Base-by-base conservation (phyloP, 2,888 invertebrate genomes). In the Cepaea hortensis region DNA sequence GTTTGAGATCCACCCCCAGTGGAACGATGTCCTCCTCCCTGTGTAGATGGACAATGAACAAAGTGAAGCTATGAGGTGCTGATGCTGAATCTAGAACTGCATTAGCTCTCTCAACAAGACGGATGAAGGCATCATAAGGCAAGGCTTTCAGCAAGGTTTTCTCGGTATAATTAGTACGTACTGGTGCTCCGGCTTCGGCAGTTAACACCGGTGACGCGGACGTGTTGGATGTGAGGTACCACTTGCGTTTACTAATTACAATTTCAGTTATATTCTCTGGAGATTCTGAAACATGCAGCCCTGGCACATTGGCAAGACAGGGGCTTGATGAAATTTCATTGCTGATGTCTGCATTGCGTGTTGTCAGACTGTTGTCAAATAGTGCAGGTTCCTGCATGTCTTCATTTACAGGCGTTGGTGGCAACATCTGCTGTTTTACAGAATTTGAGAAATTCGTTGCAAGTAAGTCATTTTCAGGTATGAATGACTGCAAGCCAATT, bases 241-340 rank as follows among this genome's bases (percentile, higher is more conserved):
- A 88, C 55, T 77, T 84, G 11, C 88, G 83, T 20, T 84, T 87
- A 76, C 86, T 88, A 13, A n/a, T 76, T 1, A 84, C 68, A 23
- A 11, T 79, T 61, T 55, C 23, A 48, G 15, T 23, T 79, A 13
- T 9, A 6, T 76, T 79, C 7, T 79, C 61, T 3, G 2, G 61
- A 23, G 77, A 6, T 79, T 23, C 11, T 23, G 61, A 61, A 23
- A 61, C 6, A 9, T 0, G 13, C 23, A 3, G n/a, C 23, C 11
- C 11, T 61, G 55, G n/a, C 5, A 76, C 15, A 61, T 13, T 61
- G 7, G 7, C 46, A 61, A 3, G n/a, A 11, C 23, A 3, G 6
- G 20, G 7, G 55, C 0, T n/a, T 79, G 55, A 11, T 61, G 7
- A 23, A 23, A 5, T 20, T 9, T 46, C 61, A 23, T 23, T 11